phyloP scores from a whole-genome alignment of 92 coral and sea anemone genomes.

The Zoanthus sociatus region DNA sequence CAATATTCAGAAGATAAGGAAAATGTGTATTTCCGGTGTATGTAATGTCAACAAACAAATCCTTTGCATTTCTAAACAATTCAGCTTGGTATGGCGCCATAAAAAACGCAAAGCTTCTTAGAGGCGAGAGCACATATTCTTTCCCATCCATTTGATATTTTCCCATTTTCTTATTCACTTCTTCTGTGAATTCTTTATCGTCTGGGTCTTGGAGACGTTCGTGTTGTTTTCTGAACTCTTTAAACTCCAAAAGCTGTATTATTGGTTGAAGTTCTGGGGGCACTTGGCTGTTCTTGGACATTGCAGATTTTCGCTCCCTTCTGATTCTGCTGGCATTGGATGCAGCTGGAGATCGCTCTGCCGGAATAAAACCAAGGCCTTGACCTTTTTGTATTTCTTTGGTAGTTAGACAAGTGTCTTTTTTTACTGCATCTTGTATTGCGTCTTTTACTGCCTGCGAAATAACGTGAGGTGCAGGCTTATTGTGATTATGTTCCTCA shows the following conservation, averaged over 20 bases:
- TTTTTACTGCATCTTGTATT: conserved; percentile 50
- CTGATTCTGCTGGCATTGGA: conserved; percentile 45
- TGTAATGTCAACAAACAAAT: neutral
- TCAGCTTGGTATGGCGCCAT: conserved; percentile 55
- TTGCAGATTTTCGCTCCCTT: conserved; percentile 38
- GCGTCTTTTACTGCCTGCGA: conserved; percentile 51
- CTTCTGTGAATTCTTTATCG: conserved; percentile 49
- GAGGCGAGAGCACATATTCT: conserved; percentile 60
- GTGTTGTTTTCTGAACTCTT: conserved; percentile 39
- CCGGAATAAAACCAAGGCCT: conserved; percentile 67
- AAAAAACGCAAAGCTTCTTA: conserved; percentile 60
- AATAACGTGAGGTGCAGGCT: conserved; percentile 54
- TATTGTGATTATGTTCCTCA: conserved; percentile 42
- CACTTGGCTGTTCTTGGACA: conserved; percentile 6
- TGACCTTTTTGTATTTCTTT: conserved; percentile 61
- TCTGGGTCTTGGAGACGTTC: conserved; percentile 53
- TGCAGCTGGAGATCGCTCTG: conserved; percentile 63
- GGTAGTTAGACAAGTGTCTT: conserved; percentile 44
- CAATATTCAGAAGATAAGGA: conserved; percentile 18
- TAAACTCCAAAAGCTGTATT: conserved; percentile 53
- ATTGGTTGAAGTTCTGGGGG: conserved; percentile 53
- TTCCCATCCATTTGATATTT: conserved; percentile 62
- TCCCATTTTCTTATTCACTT: conserved; percentile 53
- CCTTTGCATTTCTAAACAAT: conserved; percentile 13
- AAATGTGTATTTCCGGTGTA: conserved; percentile 17